Evolutionary conservation across 1,140 invertebrate species (phyloP), one percentile per base, ranked within the genome.

Genomic region (Heliconius hewitsoni): DNA sequence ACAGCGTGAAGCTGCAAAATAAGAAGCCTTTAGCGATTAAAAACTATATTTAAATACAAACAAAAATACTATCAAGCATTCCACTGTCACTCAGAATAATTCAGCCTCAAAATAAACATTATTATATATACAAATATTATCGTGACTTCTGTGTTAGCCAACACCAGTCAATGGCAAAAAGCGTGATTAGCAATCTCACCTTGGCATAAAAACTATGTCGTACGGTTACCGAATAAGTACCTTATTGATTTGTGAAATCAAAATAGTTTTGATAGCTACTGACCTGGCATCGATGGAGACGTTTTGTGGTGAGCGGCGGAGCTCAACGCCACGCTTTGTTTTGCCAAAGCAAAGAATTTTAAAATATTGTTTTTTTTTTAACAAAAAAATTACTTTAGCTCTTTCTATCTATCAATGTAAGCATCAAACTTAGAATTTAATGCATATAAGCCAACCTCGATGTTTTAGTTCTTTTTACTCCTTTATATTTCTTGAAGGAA

Each of bases 121-220:
- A 75, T 71, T 37, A 6, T 52, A 19, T 6, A 75, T 75, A 71
- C 52, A 34, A 79, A 79, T 37, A 79, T 75, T 75, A 73, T 73
- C 78, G 74, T 74, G n/a, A 55, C 73, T 57, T 72, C 73, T 74
- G 73, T 71, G 74, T 79, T 79, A 73, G 60, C 73, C 57, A 79
- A 79, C 73, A 79, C 46, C 57, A 74, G 72, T 79, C 73, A 71
- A 71, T 79, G 72, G 78, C 73, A 74, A 75, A 82, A 73, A 79
- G 70, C 77, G 50, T 70, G 55, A 75, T 79, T 76, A 34, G 39
- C 70, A 79, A 79, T 70, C 72, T 82, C 52, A 79, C 81, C 81
- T 82, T 82, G 81, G 75, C 81, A 82, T 82, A 80, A 80, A 82
- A 82, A 82, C 76, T 80, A 71, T 82, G 74, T 76, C 73, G 73